A percentile compares a stretch with the other conserved stretches of the same genome.
phyloP scores from a whole-genome alignment of 2,888 invertebrate species.

The Rhagonycha lutea region DNA sequence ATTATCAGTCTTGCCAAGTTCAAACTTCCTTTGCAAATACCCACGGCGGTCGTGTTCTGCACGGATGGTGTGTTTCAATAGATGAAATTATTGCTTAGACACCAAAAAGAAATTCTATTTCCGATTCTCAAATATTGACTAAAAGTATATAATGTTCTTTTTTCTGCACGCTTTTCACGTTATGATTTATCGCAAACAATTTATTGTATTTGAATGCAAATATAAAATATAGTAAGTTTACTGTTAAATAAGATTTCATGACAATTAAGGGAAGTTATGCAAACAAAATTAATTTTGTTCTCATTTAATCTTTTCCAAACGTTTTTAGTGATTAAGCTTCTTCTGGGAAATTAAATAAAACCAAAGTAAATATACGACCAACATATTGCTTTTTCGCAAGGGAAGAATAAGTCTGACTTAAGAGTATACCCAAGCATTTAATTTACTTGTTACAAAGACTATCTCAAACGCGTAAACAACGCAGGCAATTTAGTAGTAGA shows the following conservation, averaged over 20 bases:
- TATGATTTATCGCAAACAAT: neutral
- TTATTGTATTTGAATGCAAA: too few relatives aligned
- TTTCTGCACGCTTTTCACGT: neutral
- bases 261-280: neutral
- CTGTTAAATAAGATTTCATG: neutral
- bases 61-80: conserved; percentile 12
- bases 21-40: conserved; percentile 40
- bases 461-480: neutral
- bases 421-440: neutral
- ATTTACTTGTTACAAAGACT: neutral
- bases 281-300: neutral
- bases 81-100: conserved; percentile 5
- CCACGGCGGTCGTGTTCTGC: conserved; percentile 24
- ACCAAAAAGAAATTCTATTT: conserved; percentile 17
- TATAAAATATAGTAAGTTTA: too few relatives aligned
- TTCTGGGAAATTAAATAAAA: conserved; percentile 12
- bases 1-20: conserved; percentile 47
- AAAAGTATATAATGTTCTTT: neutral
- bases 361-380: conserved; percentile 5
- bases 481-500: neutral
- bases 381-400: neutral
- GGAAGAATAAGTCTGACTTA: neutral
- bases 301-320: neutral
- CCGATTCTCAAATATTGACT: conserved; percentile 19
- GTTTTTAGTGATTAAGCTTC: neutral